Percentiles rank a stretch among this genome's conserved stretches.
Conservation (phyloP, 2,113 vertebrate genomes). For the Heterochromis multidens region DNA sequence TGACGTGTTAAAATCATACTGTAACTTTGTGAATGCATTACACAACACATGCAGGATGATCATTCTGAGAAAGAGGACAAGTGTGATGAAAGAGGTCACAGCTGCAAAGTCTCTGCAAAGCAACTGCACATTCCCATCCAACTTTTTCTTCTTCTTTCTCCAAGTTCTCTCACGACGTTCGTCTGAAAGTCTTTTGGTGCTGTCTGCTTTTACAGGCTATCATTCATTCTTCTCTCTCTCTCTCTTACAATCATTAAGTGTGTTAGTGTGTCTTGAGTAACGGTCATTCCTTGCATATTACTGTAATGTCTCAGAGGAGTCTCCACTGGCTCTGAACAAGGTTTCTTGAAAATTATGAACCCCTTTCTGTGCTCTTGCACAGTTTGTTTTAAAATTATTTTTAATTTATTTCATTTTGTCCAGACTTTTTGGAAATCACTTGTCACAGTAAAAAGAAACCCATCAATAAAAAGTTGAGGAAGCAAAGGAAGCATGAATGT, state of each 20-base stretch:
- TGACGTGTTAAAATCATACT: slow-evolving; percentile 25
- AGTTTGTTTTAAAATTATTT: not conserved
- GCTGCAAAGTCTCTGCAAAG: slow-evolving; percentile 36
- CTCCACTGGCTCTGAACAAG: not conserved
- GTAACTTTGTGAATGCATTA: slow-evolving; percentile 25
- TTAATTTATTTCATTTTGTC: not conserved
- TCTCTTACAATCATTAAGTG: not conserved
- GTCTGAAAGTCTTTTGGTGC: not conserved
- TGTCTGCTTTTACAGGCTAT: not conserved
- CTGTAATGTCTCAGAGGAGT: not conserved
- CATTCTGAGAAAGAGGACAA: not conserved
- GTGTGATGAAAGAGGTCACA: slow-evolving; percentile 39
- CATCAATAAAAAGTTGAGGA: too few species aligned
- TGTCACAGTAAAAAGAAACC: not conserved
- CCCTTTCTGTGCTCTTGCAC: not conserved
- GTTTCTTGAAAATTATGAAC: not conserved
- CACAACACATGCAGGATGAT: slow-evolving; percentile 27
- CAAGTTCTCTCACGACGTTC: not conserved
- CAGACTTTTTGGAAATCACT: not conserved
- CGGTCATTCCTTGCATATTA: not conserved
- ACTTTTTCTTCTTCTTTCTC: not conserved
- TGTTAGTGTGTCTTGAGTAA: not conserved
- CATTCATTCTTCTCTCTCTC: not conserved
- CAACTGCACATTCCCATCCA: slow-evolving; percentile 11
- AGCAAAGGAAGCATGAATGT: not conserved